Evolutionary conservation across 2,797 vertebrate genomes (phyloP), one percentile per base, ranked within the genome.

Genomic region (Takifugu ocellatus): DNA sequence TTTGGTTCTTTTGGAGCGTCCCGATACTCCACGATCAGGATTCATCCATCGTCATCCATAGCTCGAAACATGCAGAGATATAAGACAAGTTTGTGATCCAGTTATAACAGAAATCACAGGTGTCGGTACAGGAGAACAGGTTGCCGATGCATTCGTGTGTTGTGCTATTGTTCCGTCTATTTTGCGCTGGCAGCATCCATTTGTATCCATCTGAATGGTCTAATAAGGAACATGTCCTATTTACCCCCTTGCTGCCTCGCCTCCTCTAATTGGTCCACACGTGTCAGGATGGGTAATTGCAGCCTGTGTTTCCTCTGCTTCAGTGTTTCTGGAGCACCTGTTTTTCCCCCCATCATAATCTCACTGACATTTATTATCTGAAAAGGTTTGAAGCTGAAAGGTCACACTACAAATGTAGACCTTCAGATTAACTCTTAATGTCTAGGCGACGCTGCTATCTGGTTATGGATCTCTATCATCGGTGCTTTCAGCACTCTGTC

Each of bases 1-100:
- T 21, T 78, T 78, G 63, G 75, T 82, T 72, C 70, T 61, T 62
- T 72, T 68, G 43, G 33, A 71, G 44, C 54, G 31, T 43, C 26
- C 42, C 56, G 54, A 79, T 54, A 63, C 67, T 12, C 11, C 36
- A 5, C 3, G 44, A 70, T 67, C 29, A 52, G 33, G 21, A 21
- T 26, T 66, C 43, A 31, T 56, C 24, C 56, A 14, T 57, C 54
- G 63, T 70, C 61, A 70, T 5, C 17, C 49, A 5, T 24, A 25
- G 29, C 39, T 44, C 31, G 21, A 44, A 49, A 60, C 10, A 61
- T 15, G 53, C 49, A 67, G 16, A 43, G 31, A 43, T 48, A 6
- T 11, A 9, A 21, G 3, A 4, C 12, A 12, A 10, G 31, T 52
- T 58, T 1, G 44, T 26, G 24, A 51, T 52, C 15, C 33, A 26